Conservation (phyloP, 2,888 invertebrate species). For the Eupithecia pulchellata region DNA sequence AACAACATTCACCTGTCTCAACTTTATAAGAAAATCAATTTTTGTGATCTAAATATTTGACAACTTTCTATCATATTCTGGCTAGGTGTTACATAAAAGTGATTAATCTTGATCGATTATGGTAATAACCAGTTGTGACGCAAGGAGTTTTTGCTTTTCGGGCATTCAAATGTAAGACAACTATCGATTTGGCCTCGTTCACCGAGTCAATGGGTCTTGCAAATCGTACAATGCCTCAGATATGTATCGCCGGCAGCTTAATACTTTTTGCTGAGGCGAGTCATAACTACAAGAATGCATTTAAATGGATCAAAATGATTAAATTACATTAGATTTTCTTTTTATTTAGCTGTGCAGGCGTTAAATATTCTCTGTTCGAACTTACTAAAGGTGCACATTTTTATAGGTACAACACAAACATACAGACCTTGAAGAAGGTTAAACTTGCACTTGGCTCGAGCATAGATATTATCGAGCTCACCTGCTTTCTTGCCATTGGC, state of each 20-base stretch:
- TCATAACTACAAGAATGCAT: neutral
- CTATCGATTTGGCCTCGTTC: conserved; percentile 67
- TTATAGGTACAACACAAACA: neutral
- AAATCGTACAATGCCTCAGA: conserved; percentile 52
- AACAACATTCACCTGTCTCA: conserved; percentile 37
- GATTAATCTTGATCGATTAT: conserved; percentile 80
- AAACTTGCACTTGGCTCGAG: neutral
- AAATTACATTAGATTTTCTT: no score
- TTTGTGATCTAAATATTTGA: conserved; percentile 59
- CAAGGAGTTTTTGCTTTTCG: conserved; percentile 65
- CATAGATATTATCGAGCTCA: neutral
- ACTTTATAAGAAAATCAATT: conserved; percentile 43
- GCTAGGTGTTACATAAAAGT: conserved; percentile 67
- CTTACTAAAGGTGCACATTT: neutral
- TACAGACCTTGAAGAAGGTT: neutral
- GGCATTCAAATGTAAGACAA: conserved; percentile 63
- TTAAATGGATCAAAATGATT: neutral
- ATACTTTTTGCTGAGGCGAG: neutral
- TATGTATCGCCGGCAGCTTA: neutral
- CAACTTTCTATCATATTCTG: conserved; percentile 69
- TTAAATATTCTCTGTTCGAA: neutral
- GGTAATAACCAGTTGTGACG: conserved; percentile 74
- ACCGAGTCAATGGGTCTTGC: conserved; percentile 59
- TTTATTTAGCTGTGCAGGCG: neutral
- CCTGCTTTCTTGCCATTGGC: neutral